Percentiles rank a stretch among this genome's conserved stretches.
phyloP scores from a whole-genome alignment of 2,888 invertebrate species.

The Parnassius apollo region DNA sequence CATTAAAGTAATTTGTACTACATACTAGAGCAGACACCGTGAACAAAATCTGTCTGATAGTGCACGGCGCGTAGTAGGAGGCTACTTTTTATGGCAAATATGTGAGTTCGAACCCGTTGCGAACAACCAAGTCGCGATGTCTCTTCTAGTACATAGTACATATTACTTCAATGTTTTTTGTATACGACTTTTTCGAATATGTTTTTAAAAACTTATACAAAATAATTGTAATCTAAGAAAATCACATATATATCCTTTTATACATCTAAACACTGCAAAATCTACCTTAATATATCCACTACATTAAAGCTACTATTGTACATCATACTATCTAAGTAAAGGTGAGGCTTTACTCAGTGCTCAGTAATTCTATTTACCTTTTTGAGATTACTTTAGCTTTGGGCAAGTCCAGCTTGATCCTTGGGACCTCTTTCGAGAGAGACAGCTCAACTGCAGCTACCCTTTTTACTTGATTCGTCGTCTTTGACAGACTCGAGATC shows the following conservation, averaged over 20 bases:
- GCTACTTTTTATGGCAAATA: too few species aligned
- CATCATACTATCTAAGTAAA: constrained; percentile 39
- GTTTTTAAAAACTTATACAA: neutral
- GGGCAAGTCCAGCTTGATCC: constrained; percentile 64
- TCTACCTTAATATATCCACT: constrained; percentile 7
- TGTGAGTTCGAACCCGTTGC: too few species aligned
- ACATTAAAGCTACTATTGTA: constrained; percentile 23
- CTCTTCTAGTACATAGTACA: too few species aligned
- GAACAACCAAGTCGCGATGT: too few species aligned
- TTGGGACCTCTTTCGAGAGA: constrained; percentile 43
- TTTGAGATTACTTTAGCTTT: constrained; percentile 76
- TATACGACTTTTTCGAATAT: too few species aligned
- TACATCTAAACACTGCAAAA: constrained; percentile 27
- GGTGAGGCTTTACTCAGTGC: constrained; percentile 60
- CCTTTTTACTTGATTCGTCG: constrained; percentile 50
- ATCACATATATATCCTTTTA: constrained; percentile 15
- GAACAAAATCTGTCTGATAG: too few species aligned
- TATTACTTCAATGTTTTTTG: too few species aligned
- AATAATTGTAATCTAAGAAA: constrained; percentile 15
- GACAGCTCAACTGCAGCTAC: constrained; percentile 69
- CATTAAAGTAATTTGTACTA: too few species aligned
- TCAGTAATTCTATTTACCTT: constrained; percentile 63
- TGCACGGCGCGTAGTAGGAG: too few species aligned
- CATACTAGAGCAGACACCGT: too few species aligned
- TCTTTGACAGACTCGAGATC: constrained; percentile 48